Evolutionary conservation across 2,113 vertebrate genomes (phyloP), one percentile per base, ranked within the genome.

Genomic region (Helogale parvula): DNA sequence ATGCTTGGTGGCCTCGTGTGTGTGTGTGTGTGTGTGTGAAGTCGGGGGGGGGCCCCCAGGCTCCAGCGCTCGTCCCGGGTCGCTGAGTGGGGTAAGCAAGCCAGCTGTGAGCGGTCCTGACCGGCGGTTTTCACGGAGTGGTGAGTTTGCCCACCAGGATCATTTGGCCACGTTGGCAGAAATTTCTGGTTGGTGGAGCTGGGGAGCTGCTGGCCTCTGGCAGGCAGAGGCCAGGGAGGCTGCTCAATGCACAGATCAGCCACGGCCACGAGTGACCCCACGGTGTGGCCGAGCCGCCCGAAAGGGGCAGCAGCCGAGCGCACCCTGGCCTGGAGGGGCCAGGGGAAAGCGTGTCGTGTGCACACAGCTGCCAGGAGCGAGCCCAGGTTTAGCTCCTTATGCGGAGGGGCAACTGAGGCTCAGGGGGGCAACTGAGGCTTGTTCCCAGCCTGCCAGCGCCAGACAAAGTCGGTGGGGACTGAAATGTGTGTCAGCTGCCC

Each of bases 1-100:
- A 35, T 1, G 23, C 17, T 13, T 0, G 4, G 77, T 10, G 21
- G 27, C 54, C 68, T 65, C 2, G 9, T 21, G 2, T 7, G 2
- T 0, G 5, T 11, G 0, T 11, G 9, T 21, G 2, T 7, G 2
- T 0, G 5, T 11, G 0, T 11, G 0, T 11, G 15, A 16, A 7
- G 27, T 16, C 13, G 1, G 14, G 23, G 14, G 23, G 38, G 41
- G 35, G 19, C 7, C 60, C 45, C 57, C 72, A 11, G 66, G 45
- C 60, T 76, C 19, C 41, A 10, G 45, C 25, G 12, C 45, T 31
- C 23, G 6, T 7, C 29, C 10, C 27, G 3, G 33, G n/a, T n/a
- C 63, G 5, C 4, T 6, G 15, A 71, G 71, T n/a, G 50, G 86
- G 4, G 54, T 3, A 27, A 71, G 41, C 3, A n/a, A 52, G 52